Percentiles rank a stretch among this genome's conserved stretches.
Conservation (phyloP, 2,888 invertebrate species). For the Ochropacha duplaris region DNA sequence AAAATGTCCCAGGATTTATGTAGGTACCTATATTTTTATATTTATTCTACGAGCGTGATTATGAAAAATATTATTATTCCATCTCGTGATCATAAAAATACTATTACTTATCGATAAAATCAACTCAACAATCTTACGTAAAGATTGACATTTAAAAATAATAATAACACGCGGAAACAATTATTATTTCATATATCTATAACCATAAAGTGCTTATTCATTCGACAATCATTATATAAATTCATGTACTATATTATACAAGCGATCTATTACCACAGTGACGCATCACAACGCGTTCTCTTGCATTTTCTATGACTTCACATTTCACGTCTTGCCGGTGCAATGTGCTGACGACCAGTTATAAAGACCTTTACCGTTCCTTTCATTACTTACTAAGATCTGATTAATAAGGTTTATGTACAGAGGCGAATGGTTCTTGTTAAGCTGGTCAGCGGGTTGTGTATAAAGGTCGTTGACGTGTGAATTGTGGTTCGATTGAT, state of each 20-base stretch:
- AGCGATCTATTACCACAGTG: neutral
- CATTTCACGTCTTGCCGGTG: slow-evolving; percentile 15
- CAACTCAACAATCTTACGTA: neutral
- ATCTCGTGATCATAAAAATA: neutral
- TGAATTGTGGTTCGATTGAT: neutral
- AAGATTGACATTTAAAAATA: neutral
- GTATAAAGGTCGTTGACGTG: neutral
- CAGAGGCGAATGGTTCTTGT: slow-evolving; percentile 15
- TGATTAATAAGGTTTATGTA: neutral
- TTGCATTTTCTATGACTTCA: slow-evolving; percentile 38
- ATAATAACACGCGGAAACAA: neutral
- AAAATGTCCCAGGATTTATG: too few relatives aligned
- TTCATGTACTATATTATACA: neutral
- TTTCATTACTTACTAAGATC: neutral
- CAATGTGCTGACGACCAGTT: slow-evolving; percentile 14
- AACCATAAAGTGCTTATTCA: neutral
- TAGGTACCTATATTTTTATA: too few relatives aligned
- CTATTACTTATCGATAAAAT: neutral
- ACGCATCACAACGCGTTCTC: slow-evolving; percentile 22
- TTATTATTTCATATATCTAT: neutral
- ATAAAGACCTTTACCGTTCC: neutral
- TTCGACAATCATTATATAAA: neutral
- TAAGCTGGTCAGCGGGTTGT: slow-evolving; percentile 20
- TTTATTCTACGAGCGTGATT: too few relatives aligned
- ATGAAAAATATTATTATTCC: neutral